These are phyloP conservation scores for Glareola pratincola DNA, from an alignment of 2,113 vertebrate genomes.

Conservation along the genomic window DNA sequence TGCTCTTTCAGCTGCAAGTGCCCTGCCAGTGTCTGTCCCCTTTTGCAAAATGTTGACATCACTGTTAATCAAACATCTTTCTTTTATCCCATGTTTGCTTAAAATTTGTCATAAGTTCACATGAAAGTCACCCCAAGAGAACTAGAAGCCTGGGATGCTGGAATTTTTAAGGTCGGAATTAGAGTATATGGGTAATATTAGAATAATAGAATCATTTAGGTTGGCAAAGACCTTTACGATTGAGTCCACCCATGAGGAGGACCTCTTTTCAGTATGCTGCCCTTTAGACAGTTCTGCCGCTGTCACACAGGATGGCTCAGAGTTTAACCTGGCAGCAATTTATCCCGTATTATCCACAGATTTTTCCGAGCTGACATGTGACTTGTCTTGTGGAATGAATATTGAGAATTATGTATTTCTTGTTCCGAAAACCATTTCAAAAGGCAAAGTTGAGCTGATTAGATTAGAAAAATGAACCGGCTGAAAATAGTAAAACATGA, in stretches of 20 bases:
- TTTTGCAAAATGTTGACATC: not conserved
- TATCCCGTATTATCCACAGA: not conserved
- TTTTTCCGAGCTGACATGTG: not conserved
- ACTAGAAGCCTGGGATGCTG: not conserved
- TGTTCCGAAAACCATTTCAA: not conserved
- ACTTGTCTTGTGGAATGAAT: not conserved
- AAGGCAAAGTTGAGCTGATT: constrained; percentile 3
- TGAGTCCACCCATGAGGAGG: accelerated
- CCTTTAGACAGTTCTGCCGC: not conserved
- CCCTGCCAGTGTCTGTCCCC: not conserved
- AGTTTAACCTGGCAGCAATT: not conserved
- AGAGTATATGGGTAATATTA: not conserved
- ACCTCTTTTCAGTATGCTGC: not conserved
- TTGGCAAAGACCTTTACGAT: not conserved
- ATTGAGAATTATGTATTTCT: not conserved
- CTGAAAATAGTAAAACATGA: constrained; percentile 6
- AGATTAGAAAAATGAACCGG: not conserved
- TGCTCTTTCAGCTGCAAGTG: not conserved
- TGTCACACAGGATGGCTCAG: accelerated
- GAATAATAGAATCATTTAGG: not conserved
- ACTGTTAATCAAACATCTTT: not conserved
- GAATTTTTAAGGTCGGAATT: not conserved
- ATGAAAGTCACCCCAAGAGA: not conserved
- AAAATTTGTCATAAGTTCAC: not conserved
- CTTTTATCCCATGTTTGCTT: not conserved